A percentile compares a stretch with the other conserved stretches of the same genome.
These are phyloP conservation scores for Dasysyrphus albostriatus DNA, from an alignment of 2,888 invertebrate species.

Conservation along the genomic window DNA sequence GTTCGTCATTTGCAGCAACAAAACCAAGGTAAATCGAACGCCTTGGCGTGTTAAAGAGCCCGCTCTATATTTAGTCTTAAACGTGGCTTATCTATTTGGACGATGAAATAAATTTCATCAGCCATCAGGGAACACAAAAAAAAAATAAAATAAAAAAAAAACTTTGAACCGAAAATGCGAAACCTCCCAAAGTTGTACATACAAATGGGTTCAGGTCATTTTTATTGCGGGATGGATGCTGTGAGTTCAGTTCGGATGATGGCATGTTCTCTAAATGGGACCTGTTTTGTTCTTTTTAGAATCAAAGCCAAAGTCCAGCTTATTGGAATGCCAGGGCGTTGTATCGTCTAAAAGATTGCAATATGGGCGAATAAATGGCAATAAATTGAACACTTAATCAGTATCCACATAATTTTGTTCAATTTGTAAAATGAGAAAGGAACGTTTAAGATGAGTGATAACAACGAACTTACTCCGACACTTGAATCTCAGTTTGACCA, in stretches of 20 bases:
- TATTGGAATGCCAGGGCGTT: constrained; percentile 66
- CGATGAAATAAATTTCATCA: constrained; percentile 73
- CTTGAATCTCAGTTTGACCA: constrained; percentile 35
- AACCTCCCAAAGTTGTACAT: constrained; percentile 56
- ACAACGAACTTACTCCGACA: constrained; percentile 60
- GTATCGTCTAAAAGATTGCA: constrained; percentile 52
- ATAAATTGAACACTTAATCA: constrained; percentile 82
- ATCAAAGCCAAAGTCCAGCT: not conserved
- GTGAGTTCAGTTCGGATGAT: constrained; percentile 5
- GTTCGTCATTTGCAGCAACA: constrained; percentile 65
- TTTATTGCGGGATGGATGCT: constrained; percentile 62
- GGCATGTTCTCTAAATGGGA: constrained; percentile 22
- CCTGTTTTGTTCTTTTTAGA: constrained; percentile 17
- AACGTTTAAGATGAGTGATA: constrained; percentile 84
- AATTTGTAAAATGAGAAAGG: constrained; percentile 84
- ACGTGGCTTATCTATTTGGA: constrained; percentile 72
- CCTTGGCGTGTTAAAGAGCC: constrained; percentile 41
- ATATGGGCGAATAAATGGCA: constrained; percentile 77
- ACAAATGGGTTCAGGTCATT: constrained; percentile 62
- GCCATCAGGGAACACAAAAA: not conserved
- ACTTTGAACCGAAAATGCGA: constrained; percentile 31
- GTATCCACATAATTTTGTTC: constrained; percentile 85
- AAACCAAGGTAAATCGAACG: constrained; percentile 3
- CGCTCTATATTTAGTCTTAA: constrained; percentile 75
- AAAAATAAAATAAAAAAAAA: no score